Evolutionary conservation across 2,113 vertebrate species (phyloP).

Genomic region (Paedocypris sp.): DNA sequence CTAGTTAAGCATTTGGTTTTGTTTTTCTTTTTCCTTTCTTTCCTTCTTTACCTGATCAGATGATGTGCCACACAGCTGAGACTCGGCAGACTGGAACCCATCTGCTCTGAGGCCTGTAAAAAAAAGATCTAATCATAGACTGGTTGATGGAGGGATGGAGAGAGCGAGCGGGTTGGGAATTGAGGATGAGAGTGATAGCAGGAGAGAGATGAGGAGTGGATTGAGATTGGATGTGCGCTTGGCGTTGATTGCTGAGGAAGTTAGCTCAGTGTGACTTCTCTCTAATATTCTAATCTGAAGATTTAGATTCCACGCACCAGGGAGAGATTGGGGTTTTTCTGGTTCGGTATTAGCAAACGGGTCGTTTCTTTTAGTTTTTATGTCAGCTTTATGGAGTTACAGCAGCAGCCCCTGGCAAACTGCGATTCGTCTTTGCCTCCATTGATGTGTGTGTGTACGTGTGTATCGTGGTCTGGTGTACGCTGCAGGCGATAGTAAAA

Average conservation of each 20-base stretch:
- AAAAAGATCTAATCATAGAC: conserved; percentile 12
- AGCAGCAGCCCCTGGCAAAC: conserved; percentile 2
- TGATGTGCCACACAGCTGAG: neutral
- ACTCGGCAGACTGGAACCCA: neutral
- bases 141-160: conserved; percentile 1
- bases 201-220: neutral
- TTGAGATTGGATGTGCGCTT: neutral
- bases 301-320: neutral
- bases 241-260: neutral
- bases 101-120: conserved; percentile 7
- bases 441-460: neutral
- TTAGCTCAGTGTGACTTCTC: neutral
- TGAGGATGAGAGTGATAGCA: neutral
- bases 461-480: conserved; percentile 8
- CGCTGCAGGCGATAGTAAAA: neutral
- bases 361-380: no score
- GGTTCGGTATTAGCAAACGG: no score
- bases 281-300: neutral
- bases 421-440: neutral
- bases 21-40: neutral
- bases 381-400: neutral
- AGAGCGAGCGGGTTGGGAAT: neutral
- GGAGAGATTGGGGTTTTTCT: neutral
- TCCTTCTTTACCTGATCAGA: neutral
- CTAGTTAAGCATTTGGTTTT: neutral